A percentile compares a stretch with the other conserved stretches of the same genome.
Conservation (phyloP, 2,888 invertebrate genomes). For the Coronaproctus castanopsis region DNA sequence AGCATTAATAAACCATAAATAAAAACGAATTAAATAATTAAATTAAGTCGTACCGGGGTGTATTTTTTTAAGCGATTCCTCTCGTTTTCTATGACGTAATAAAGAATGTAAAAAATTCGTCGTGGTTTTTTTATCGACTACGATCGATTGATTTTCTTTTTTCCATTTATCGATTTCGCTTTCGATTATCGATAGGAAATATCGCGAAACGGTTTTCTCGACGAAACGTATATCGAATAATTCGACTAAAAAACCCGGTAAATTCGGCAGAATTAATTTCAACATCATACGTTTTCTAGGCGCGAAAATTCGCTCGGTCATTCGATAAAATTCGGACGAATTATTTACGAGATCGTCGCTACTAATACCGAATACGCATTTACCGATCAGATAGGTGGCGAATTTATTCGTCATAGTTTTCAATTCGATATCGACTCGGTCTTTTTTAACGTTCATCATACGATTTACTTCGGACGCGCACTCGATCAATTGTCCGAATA, state of each 20-base stretch:
- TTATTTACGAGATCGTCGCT: conserved; percentile 12
- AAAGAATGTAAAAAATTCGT: no score
- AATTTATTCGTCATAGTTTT: conserved; percentile 21
- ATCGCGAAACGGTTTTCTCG: neutral
- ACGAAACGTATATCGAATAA: conserved; percentile 9
- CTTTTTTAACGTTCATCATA: neutral
- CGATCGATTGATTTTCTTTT: no score
- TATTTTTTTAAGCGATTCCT: no score
- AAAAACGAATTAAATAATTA: no score
- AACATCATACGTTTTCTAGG: conserved; percentile 7
- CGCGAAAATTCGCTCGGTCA: conserved; percentile 7
- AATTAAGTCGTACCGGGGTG: no score
- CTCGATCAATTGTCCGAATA: conserved; percentile 1
- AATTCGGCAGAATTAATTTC: conserved; percentile 6
- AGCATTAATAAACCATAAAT: no score
- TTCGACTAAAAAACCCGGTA: conserved; percentile 3
- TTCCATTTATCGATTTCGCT: neutral
- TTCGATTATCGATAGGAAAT: neutral
- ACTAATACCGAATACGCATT: conserved; percentile 30
- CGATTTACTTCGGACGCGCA: conserved; percentile 1
- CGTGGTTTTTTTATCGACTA: no score
- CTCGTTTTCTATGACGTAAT: no score
- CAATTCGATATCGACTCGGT: conserved; percentile 3
- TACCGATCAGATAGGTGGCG: conserved; percentile 31
- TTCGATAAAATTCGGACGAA: conserved; percentile 3